phyloP scores from a whole-genome alignment of 2,113 vertebrate genomes.

The Gallinago jamesoni region DNA sequence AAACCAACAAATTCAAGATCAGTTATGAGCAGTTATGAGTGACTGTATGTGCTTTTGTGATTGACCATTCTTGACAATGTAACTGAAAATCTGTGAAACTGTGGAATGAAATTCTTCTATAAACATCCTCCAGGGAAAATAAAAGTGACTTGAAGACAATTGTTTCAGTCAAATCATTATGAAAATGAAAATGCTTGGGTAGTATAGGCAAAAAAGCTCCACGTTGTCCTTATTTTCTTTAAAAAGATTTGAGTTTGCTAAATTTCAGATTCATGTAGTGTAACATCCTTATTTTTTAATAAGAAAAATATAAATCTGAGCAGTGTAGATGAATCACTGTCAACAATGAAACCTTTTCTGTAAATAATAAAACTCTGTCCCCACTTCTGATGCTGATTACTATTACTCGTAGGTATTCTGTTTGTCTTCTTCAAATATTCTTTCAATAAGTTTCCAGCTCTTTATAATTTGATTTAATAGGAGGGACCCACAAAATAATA shows the following conservation, averaged over 20 bases:
- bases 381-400: not conserved
- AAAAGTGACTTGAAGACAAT: fast-evolving
- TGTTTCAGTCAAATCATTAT: not conserved
- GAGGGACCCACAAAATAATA: not conserved
- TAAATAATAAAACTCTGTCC: not conserved
- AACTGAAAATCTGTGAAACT: not conserved
- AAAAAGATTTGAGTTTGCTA: not conserved
- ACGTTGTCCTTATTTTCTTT: not conserved
- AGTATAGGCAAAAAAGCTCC: fast-evolving
- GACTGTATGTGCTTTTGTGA: not conserved
- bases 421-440: not conserved
- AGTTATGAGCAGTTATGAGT: not conserved
- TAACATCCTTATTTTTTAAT: not conserved
- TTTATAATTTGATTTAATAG: not conserved
- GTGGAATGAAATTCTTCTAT: not conserved
- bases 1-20: not conserved
- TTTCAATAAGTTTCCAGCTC: not conserved
- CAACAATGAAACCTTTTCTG: not conserved
- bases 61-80: not conserved
- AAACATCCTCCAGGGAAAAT: not conserved
- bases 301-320: not conserved
- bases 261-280: not conserved
- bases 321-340: not conserved
- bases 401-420: not conserved
- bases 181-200: not conserved